phyloP scores from a whole-genome alignment of 2,888 invertebrate species.

The Ormyrus pomaceus region DNA sequence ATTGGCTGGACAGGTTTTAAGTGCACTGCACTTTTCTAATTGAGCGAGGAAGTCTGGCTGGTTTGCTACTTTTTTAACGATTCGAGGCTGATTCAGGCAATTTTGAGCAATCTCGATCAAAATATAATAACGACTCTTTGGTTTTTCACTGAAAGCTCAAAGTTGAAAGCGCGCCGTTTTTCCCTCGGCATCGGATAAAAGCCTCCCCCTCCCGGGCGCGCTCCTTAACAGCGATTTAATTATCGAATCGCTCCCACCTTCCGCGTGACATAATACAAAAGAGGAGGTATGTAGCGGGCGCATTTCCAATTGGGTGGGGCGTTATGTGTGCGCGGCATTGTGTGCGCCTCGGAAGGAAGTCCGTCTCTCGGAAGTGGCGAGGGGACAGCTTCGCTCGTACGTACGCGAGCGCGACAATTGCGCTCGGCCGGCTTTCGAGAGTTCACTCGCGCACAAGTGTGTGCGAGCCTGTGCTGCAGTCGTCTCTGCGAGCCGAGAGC shows the following conservation, averaged over 20 bases:
- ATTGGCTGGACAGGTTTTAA: conserved; percentile 44
- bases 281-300: conserved; percentile 44
- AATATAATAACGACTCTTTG: no score
- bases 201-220: not conserved
- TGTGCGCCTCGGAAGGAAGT: conserved; percentile 69
- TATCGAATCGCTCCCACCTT: conserved; percentile 25
- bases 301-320: conserved; percentile 49
- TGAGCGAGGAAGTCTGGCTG: not conserved
- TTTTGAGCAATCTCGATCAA: no score
- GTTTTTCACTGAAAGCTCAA: no score
- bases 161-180: no score
- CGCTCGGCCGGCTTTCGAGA: not conserved
- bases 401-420: conserved; percentile 1
- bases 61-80: no score
- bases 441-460: not conserved
- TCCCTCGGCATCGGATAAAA: no score
- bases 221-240: conserved; percentile 42
- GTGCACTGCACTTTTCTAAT: conserved; percentile 38
- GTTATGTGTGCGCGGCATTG: conserved; percentile 36
- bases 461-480: not conserved
- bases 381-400: not conserved
- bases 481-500: not conserved
- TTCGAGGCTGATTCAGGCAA: no score
- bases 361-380: conserved; percentile 68
- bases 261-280: conserved; percentile 48